Percentiles rank a stretch among this genome's conserved stretches.
phyloP scores from a whole-genome alignment of 2,113 vertebrate genomes.

The Antechinus stuartii region DNA sequence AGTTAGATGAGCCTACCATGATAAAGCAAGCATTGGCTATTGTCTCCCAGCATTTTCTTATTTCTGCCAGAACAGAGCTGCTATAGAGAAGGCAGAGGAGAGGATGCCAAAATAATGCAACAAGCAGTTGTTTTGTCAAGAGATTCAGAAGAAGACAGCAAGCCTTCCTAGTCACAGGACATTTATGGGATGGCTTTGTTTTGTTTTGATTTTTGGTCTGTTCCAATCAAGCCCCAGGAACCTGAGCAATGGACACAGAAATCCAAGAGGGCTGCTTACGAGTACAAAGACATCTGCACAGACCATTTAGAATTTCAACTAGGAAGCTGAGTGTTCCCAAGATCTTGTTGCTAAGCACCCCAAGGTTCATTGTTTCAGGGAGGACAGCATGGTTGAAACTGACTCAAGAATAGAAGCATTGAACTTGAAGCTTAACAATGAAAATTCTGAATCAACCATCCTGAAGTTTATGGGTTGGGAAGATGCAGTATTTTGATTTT shows the following conservation, averaged over 20 bases:
- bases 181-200: not conserved
- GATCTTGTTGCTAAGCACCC: constrained; percentile 68
- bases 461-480: constrained; percentile 52
- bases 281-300: constrained; percentile 46
- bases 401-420: constrained; percentile 52
- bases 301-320: constrained; percentile 61
- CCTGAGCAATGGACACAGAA: constrained; percentile 8
- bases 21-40: not conserved
- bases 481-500: not conserved
- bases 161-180: not conserved
- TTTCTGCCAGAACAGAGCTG: not conserved
- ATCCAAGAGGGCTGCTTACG: constrained; percentile 17
- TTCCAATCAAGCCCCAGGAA: not conserved
- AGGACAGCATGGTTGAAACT: not conserved
- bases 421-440: constrained; percentile 63
- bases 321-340: constrained; percentile 47
- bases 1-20: not conserved
- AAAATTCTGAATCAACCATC: constrained; percentile 43
- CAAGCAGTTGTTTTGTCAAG: not conserved
- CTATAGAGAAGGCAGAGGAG: not conserved
- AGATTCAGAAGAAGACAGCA: not conserved
- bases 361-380: not conserved
- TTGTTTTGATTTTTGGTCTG: not conserved
- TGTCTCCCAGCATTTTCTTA: not conserved
- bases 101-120: not conserved